Evolutionary conservation across 2,797 vertebrate species (phyloP), one percentile per base, ranked within the genome.

Genomic region (Rhadinocentrus ornatus): DNA sequence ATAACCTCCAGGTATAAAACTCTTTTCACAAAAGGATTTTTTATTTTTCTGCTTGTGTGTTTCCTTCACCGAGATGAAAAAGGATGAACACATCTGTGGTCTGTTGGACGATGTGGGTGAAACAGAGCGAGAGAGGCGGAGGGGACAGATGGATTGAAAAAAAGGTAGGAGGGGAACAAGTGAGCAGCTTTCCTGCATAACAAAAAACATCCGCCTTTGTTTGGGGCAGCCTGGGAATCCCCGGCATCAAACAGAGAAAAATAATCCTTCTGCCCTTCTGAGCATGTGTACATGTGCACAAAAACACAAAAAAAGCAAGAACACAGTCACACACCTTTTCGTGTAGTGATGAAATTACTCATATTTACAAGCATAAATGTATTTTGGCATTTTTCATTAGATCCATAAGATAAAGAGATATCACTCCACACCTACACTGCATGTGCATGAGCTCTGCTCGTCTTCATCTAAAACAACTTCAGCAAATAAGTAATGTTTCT

Each of bases 141-240:
- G 48, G 66, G 73, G 73, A 52, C 56, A 69, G 80, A 84, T 83
- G 79, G 85, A 80, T 71, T 71, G 73, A 82, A 75, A 71, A n/a
- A 71, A 78, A 27, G 22, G 73, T 61, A 39, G 58, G 72, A 77
- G 70, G 24, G 57, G 56, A 64, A 6, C 50, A 81, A 82, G 66
- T 73, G 66, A 79, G 75, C 70, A 73, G 82, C 68, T 83, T 85
- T 81, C 39, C 80, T 80, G 74, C 4, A n/a, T 77, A 83, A 77
- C 76, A 86, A 69, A 73, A 81, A 81, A 77, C 75, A 74, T 82
- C 64, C 71, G 72, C 66, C 11, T 78, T 87, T 82, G 86, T 80
- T 53, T 82, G 76, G 76, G 55, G 65, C 72, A 73, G 80, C 66
- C 81, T 78, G 82, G 89, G 88, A 89, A 86, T 91, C 77, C 82